phyloP scores from a whole-genome alignment of 2,797 vertebrate genomes.

The Chaenodraco wilsoni region DNA sequence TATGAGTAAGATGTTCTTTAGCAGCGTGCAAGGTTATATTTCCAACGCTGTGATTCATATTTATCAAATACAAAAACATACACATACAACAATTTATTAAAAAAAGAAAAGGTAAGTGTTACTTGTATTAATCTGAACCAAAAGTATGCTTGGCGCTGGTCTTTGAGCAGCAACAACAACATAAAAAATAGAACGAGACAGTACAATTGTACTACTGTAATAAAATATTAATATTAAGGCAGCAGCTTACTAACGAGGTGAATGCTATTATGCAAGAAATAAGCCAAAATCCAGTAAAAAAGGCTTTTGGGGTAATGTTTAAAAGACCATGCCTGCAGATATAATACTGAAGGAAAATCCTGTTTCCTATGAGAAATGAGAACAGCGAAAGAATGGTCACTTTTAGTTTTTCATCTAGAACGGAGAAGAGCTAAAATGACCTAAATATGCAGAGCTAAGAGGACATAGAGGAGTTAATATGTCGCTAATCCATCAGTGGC shows the following conservation, averaged over 20 bases:
- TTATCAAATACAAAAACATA: neutral
- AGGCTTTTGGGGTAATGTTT: neutral
- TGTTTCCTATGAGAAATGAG: neutral
- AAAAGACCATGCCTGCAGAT: neutral
- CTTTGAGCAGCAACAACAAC: neutral
- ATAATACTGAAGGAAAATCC: neutral
- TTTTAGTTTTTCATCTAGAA: slow-evolving; percentile 7
- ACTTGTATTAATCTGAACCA: neutral
- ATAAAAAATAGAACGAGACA: neutral
- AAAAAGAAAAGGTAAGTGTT: neutral
- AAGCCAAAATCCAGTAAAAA: neutral
- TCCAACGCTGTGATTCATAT: neutral
- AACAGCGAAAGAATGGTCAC: neutral
- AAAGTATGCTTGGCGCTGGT: neutral
- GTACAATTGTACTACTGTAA: neutral
- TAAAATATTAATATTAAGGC: neutral
- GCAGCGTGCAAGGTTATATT: neutral
- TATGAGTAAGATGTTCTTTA: neutral
- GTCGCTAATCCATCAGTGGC: neutral
- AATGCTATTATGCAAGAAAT: neutral
- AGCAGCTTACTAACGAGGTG: neutral
- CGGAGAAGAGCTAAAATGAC: neutral
- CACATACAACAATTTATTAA: no score
- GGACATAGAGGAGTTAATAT: neutral
- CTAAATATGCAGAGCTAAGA: neutral